Evolutionary conservation across 2,888 invertebrate genomes (phyloP), one percentile per base, ranked within the genome.

Genomic region (Melipona bicolor): DNA sequence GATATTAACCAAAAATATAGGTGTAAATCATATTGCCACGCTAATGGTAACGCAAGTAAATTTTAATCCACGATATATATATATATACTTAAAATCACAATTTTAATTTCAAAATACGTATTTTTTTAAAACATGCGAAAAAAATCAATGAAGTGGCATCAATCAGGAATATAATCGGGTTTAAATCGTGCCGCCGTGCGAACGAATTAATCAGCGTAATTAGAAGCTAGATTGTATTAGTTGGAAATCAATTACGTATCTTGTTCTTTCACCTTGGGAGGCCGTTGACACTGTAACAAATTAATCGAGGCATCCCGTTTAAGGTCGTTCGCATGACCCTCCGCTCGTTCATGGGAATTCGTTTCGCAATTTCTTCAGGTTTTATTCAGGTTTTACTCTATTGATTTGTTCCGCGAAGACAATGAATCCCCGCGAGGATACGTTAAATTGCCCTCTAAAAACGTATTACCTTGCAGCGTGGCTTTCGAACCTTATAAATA

Each of bases 281-380:
- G 86, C 76, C 79, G 62, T 73, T 52, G 62, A 36, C 69, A 59
- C 21, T 74, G 70, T 65, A 73, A 27, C 62, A 62, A 80, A 87
- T 87, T 87, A 86, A 27, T 85, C 73, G 79, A 24, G 49, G 49
- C 43, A 61, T 72, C 70, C 71, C 43, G 69, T 32, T 75, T 70
- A 82, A 85, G 76, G 59, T 80, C 84, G 73, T 87, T 87, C 85
- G 43, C 87, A 87, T 61, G 77, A 78, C 65, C 68, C 50, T 43
- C 11, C 17, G 13, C 43, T 50, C 59, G 49, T 64, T 59, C 74
- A 62, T 76, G 81, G 76, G 86, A 86, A 84, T 79, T 75, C 32
- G 52, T 78, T 78, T 73, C 32, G 49, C 68, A 32, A 64, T 65
- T 69, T 21, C 52, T 50, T 21, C 52, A 52, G 43, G 15, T 21